Evolutionary conservation across 2,113 vertebrate species (phyloP), one percentile per base, ranked within the genome.

Genomic region (Tetrax tetrax): DNA sequence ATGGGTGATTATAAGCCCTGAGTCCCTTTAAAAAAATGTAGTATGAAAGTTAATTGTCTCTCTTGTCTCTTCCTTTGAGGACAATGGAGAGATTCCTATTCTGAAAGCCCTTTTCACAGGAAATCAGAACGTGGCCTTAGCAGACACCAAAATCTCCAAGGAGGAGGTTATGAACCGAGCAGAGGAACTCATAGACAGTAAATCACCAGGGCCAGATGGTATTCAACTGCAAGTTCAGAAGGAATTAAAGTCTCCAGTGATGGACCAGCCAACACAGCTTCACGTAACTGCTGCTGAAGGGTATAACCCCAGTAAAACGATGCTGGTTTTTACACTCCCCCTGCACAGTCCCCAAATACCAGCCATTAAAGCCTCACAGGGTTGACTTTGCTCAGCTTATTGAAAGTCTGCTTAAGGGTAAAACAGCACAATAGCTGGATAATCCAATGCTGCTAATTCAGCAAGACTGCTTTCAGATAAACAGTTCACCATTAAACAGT

Each of bases 191-290:
- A 3, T 1, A 50, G 43, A 29, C 65, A 64, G 84, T 89, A 91
- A 96, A 96, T 91, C 91, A 94, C 18, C 15, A 7, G 54, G 83
- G 69, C 86, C 87, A 95, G 91, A 84, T 94, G 77, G 90, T 54
- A 38, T 48, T 79, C 68, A 75, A 47, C 54, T 71, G 83, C 38
- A 54, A 51, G 56, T 74, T 90, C 75, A 81, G 85, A 28, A 50
- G 79, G 78, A 64, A 86, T 69, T 75, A 24, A 53, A 56, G 76
- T 45, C 57, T 54, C 64, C 47, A 20, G n/a, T 15, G 59, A 60
- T 1, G 22, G 59, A 79, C 18, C 14, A 37, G 50, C 43, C 51
- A 64, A 35, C 53, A 35, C 33, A 35, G 57, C 90, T 20, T 33
- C 86, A 22, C 45, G 31, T 20, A 72, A 79, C 70, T 72, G 82